Conservation (phyloP, 2,113 vertebrate genomes). For the Heterotilapia buettikoferi region DNA sequence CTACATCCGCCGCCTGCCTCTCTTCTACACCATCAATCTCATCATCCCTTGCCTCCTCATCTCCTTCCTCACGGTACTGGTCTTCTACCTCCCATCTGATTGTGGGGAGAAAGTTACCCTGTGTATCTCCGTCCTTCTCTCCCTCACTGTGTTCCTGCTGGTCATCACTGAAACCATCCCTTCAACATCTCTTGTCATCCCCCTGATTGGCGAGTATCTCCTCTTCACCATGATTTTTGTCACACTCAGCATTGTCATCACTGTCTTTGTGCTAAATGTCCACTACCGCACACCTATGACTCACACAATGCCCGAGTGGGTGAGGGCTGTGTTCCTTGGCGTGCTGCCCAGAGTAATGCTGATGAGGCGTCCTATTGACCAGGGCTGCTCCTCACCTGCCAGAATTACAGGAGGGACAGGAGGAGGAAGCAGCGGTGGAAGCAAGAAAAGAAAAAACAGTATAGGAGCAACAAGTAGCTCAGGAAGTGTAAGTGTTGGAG, state of each 20-base stretch:
- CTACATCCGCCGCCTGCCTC: slow-evolving; percentile 89
- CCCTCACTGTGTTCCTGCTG: slow-evolving; percentile 90
- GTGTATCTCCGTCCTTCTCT: slow-evolving; percentile 93
- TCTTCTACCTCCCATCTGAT: slow-evolving; percentile 93
- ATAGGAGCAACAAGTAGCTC: slow-evolving; percentile 44
- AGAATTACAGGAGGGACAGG: slow-evolving; percentile 18
- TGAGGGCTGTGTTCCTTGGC: slow-evolving; percentile 78
- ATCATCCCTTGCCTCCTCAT: slow-evolving; percentile 94
- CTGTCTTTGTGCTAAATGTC: slow-evolving; percentile 91
- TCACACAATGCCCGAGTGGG: slow-evolving; percentile 88
- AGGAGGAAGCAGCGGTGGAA: neutral
- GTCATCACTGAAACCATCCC: slow-evolving; percentile 96
- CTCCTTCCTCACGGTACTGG: slow-evolving; percentile 89
- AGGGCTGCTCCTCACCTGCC: slow-evolving; percentile 51
- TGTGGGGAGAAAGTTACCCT: slow-evolving; percentile 93
- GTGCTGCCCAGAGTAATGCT: slow-evolving; percentile 81
- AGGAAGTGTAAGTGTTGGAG: slow-evolving; percentile 55
- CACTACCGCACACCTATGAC: slow-evolving; percentile 88
- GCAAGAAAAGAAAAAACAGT: slow-evolving; percentile 54
- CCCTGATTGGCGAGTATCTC: slow-evolving; percentile 91
- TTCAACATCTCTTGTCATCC: slow-evolving; percentile 90
- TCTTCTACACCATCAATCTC: slow-evolving; percentile 93
- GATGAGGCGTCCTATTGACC: slow-evolving; percentile 82
- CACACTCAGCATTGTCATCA: slow-evolving; percentile 90
- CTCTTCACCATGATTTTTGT: slow-evolving; percentile 98